Evolutionary conservation across 2,113 vertebrate species (phyloP).

Genomic region (Hypocryptadius cinnamomeus): DNA sequence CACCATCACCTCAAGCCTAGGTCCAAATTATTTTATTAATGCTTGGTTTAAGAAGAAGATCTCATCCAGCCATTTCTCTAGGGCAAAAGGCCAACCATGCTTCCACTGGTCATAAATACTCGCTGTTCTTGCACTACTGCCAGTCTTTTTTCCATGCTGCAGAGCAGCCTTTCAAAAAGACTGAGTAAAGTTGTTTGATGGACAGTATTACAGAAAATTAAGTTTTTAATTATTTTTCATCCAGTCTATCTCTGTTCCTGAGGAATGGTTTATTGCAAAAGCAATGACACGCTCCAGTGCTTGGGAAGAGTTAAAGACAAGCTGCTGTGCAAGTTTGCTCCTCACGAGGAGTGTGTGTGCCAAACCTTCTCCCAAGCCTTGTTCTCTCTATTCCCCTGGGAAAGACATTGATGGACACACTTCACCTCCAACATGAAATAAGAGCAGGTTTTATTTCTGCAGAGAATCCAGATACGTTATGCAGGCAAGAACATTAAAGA

Average conservation of each 20-base stretch:
- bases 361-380: background rate
- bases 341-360: background rate
- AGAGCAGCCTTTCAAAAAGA: background rate
- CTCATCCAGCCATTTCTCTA: background rate
- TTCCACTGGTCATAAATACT: background rate
- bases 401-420: background rate
- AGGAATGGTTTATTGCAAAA: conserved; percentile 2
- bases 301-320: background rate
- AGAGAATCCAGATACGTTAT: background rate
- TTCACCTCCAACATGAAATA: background rate
- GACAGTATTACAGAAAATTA: background rate
- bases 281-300: conserved; percentile 1
- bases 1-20: background rate
- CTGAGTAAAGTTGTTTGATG: background rate
- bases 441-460: background rate
- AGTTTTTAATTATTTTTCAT: background rate
- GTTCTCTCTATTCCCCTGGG: background rate
- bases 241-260: background rate
- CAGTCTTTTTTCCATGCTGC: background rate
- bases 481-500: background rate
- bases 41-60: background rate
- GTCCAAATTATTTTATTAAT: background rate
- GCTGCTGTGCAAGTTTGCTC: background rate
- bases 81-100: background rate
- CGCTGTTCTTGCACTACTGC: background rate